Evolutionary conservation across 2,113 vertebrate species (phyloP).

Genomic region (Rhea americana): DNA sequence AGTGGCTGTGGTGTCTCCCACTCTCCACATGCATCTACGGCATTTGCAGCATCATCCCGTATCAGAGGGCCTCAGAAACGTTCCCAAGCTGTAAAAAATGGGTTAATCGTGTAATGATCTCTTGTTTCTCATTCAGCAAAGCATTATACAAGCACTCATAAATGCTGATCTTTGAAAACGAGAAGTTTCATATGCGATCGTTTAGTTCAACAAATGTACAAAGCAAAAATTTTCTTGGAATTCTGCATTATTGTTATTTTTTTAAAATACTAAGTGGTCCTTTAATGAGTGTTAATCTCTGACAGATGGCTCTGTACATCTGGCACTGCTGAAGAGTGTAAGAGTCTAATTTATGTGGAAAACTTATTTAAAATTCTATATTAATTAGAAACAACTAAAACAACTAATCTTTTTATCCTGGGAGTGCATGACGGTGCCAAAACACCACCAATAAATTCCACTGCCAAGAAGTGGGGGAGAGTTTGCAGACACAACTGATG

Average conservation of each 20-base stretch:
- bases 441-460: conserved; percentile 44
- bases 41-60: not conserved
- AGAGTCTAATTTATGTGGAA: conserved; percentile 47
- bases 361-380: conserved; percentile 33
- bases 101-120: not conserved
- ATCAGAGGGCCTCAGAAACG: not conserved
- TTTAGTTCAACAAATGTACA: conserved; percentile 39
- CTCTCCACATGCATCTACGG: not conserved
- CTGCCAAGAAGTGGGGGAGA: conserved; percentile 22
- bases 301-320: conserved; percentile 55
- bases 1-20: rapidly evolving
- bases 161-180: conserved; percentile 18
- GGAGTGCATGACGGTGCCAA: conserved; percentile 27
- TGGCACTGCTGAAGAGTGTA: conserved; percentile 36
- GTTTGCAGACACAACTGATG: not conserved
- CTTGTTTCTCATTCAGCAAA: conserved; percentile 2
- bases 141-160: conserved; percentile 6
- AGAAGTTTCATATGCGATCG: conserved; percentile 28
- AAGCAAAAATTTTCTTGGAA: conserved; percentile 25
- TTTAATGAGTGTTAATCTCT: conserved; percentile 49
- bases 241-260: conserved; percentile 3
- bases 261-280: not conserved
- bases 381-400: conserved; percentile 51
- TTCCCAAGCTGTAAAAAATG: not conserved
- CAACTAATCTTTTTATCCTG: conserved; percentile 47